Evolutionary conservation across 2,888 invertebrate species (phyloP), one percentile per base, ranked within the genome.

Genomic region (Elysia crispata): DNA sequence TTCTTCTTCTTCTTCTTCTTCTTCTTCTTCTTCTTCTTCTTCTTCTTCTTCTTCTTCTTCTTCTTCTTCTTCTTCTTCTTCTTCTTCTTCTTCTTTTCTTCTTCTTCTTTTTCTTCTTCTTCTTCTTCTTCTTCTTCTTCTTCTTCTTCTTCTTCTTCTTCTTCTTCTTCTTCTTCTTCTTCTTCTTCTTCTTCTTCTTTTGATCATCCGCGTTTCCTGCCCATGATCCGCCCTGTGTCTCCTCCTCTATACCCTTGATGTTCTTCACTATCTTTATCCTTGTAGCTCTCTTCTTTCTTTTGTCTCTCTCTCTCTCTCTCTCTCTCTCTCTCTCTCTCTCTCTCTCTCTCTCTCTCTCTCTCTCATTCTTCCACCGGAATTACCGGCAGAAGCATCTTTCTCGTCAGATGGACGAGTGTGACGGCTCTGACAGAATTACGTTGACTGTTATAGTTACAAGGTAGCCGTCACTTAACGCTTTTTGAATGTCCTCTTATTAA

Each of bases 21-120:
- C 33, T 31, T 25, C 49, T 49, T 73, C 78, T 60, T 30, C 15
- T 50, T 72, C 72, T 33, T 50, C 50, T 25, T 72, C 78, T 60
- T 49, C 50, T 50, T 72, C 33, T 6, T 41, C 70, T 41, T 41
- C 70, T 31, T n/a, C 49, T 23, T 13, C 8, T 33, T 15, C 5
- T 49, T 41, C 49, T 41, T 18, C n/a, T 25, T 70, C 31, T 30
- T 23, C n/a, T n/a, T n/a, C n/a, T n/a, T n/a, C n/a, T n/a, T n/a
- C n/a, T n/a, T n/a, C n/a, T n/a, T n/a, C n/a, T n/a, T n/a, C n/a
- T n/a, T n/a, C n/a, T n/a, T n/a, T n/a, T n/a, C n/a, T n/a, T n/a
- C n/a, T n/a, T n/a, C n/a, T n/a, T n/a, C n/a, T n/a, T n/a, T n/a
- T n/a, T n/a, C n/a, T n/a, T n/a, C n/a, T n/a, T n/a, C n/a, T n/a